Evolutionary conservation across 2,888 invertebrate genomes (phyloP).

Genomic region (Dynastes grantii): DNA sequence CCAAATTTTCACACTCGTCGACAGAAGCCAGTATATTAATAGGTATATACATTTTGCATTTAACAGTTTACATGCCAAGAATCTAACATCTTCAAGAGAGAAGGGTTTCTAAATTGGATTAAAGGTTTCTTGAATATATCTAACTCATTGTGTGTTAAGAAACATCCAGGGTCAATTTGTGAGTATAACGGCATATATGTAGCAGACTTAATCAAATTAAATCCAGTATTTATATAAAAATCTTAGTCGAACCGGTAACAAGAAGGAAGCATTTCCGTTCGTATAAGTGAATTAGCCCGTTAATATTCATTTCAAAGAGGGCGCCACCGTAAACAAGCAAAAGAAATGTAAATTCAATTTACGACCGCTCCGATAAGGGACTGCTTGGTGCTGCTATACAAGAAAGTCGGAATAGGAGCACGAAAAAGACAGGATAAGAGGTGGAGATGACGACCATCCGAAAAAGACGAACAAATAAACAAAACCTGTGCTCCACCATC

Average conservation of each 20-base stretch:
- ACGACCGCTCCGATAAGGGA: not conserved
- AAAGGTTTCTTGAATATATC: too few relatives aligned
- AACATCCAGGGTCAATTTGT: too few relatives aligned
- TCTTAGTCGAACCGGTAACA: not conserved
- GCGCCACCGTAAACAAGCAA: constrained; percentile 24
- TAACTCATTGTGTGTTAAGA: too few relatives aligned
- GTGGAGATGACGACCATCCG: constrained; percentile 25
- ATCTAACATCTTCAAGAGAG: too few relatives aligned
- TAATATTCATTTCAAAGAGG: constrained; percentile 46
- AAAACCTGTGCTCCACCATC: constrained; percentile 60
- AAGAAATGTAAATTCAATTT: constrained; percentile 48
- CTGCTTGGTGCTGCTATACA: not conserved
- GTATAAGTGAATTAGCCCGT: constrained; percentile 39
- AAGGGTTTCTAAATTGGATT: too few relatives aligned
- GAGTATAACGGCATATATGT: not conserved
- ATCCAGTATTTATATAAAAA: constrained; percentile 5
- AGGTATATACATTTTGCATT: too few relatives aligned
- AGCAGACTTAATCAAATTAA: not conserved
- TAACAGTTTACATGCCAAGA: too few relatives aligned
- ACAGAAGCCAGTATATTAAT: too few relatives aligned
- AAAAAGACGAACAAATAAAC: constrained; percentile 65
- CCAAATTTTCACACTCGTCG: too few relatives aligned
- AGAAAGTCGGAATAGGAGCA: not conserved
- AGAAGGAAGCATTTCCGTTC: constrained; percentile 15
- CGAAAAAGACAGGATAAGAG: constrained; percentile 19